Evolutionary conservation across 2,888 invertebrate genomes (phyloP).

Genomic region (Onchidella celtica): DNA sequence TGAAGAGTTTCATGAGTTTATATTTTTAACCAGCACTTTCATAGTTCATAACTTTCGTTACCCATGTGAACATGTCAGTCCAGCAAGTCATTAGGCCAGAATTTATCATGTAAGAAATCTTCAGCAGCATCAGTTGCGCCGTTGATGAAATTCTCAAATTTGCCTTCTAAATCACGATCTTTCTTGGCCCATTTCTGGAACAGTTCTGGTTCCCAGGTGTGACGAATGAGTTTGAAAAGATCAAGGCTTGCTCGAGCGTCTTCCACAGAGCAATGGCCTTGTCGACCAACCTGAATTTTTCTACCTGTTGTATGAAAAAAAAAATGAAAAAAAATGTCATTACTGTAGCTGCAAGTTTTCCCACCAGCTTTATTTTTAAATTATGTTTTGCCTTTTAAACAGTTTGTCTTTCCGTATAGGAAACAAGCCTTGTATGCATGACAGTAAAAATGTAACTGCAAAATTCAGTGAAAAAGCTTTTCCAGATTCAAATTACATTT

Average conservation of each 20-base stretch:
- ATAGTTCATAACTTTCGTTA: too few relatives aligned
- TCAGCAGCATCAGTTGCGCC: not conserved
- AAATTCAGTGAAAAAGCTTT: too few relatives aligned
- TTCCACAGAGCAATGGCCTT: slow-evolving; percentile 72
- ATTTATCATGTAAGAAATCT: slow-evolving; percentile 48
- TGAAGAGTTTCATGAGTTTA: too few relatives aligned
- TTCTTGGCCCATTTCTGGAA: slow-evolving; percentile 38
- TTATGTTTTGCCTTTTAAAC: too few relatives aligned
- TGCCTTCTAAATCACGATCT: not conserved
- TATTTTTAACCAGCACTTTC: too few relatives aligned
- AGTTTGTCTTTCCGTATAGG: too few relatives aligned
- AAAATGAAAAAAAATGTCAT: not conserved
- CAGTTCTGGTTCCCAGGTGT: slow-evolving; percentile 62
- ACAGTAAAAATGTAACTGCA: too few relatives aligned
- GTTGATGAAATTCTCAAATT: not conserved
- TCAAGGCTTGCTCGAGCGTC: slow-evolving; percentile 71
- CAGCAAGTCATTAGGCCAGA: slow-evolving; percentile 45
- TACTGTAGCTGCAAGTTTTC: too few relatives aligned
- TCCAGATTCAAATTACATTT: too few relatives aligned
- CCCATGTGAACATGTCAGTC: too few relatives aligned
- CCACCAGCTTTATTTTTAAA: too few relatives aligned
- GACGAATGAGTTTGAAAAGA: slow-evolving; percentile 65
- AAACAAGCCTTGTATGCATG: too few relatives aligned
- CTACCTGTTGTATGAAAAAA: slow-evolving; percentile 55
- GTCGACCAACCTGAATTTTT: slow-evolving; percentile 63